Evolutionary conservation across 2,113 vertebrate species (phyloP).

Genomic region (Xyrauchen texanus): DNA sequence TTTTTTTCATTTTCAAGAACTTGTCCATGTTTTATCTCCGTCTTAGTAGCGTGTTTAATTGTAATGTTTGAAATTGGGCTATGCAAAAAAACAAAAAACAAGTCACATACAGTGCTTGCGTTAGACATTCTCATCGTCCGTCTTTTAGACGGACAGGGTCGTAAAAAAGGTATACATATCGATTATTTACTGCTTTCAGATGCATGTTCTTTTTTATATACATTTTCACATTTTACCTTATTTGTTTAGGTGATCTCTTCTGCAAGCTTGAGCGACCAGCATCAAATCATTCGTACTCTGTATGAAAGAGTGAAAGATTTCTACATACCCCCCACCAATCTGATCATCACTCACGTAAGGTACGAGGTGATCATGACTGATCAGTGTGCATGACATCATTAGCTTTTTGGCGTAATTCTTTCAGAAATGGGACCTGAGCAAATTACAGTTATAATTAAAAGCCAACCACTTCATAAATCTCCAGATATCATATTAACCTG

Average conservation of each 20-base stretch:
- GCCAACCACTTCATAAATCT: constrained; percentile 55
- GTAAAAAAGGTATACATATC: too few relatives aligned
- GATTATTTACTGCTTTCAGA: too few relatives aligned
- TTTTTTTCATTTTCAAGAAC: too few relatives aligned
- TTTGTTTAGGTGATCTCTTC: constrained; percentile 86
- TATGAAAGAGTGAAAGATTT: constrained; percentile 87
- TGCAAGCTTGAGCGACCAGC: constrained; percentile 84
- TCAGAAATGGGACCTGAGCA: constrained; percentile 57
- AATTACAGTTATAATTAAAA: constrained; percentile 68
- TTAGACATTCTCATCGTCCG: too few relatives aligned
- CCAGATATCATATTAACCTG: constrained; percentile 67
- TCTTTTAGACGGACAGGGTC: too few relatives aligned
- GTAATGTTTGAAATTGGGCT: too few relatives aligned
- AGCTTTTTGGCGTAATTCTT: constrained; percentile 28
- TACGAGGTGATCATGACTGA: constrained; percentile 58
- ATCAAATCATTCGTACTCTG: constrained; percentile 77
- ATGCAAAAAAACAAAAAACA: too few relatives aligned
- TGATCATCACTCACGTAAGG: constrained; percentile 97
- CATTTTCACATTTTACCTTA: constrained; percentile 3
- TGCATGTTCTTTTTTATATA: background rate
- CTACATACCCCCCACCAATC: constrained; percentile 94
- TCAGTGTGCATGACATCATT: constrained; percentile 14
- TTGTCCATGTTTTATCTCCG: too few relatives aligned
- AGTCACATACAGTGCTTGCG: too few relatives aligned
- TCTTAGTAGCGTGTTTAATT: too few relatives aligned